Base-by-base conservation (phyloP, 2,888 invertebrate species). In the Noctua pronuba region DNA sequence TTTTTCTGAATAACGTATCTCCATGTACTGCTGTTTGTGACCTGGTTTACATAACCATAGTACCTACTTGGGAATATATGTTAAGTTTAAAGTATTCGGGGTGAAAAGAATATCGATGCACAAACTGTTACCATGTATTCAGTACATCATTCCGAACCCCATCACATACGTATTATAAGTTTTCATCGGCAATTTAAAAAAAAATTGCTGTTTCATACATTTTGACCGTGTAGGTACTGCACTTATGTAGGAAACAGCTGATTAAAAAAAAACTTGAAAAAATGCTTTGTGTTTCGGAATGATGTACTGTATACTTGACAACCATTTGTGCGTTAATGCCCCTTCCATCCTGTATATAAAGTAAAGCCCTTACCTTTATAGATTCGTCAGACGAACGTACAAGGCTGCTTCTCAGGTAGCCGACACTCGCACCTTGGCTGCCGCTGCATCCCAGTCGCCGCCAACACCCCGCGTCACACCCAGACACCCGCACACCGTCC, bases 381-480 rank as follows among this genome's bases (percentile, higher is more conserved):
- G 94, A 92, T 94, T 96, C 95, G 96, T 96, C 96, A 96, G 95
- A 96, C 96, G 92, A 93, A 90, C 92, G 89, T 85, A 84, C 87
- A 86, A 87, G 90, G 89, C 91, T 90, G 91, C 90, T 91, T 91
- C 85, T 86, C 90, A 85, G 89, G 90, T 79, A 86, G 79, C 92
- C 90, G 87, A 82, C 90, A 87, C 88, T 89, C 88, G 89, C 91
- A 90, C 90, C 93, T 91, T 88, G 90, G 92, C 92, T 92, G 92
- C 88, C 94, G 94, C 94, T 93, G 94, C 96, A 96, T 96, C 94
- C 93, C 96, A 95, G 91, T 90, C 84, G 88, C 85, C 90, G 78
- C 90, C 88, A 83, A 87, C 90, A 83, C 92, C 75, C 74, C 84
- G 75, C 88, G 86, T 88, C 88, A 91, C 91, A 89, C 92, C 88